These are phyloP conservation scores for Pocillopora grandis DNA, from an alignment of 92 coral and sea anemone genomes.

Conservation along the genomic window DNA sequence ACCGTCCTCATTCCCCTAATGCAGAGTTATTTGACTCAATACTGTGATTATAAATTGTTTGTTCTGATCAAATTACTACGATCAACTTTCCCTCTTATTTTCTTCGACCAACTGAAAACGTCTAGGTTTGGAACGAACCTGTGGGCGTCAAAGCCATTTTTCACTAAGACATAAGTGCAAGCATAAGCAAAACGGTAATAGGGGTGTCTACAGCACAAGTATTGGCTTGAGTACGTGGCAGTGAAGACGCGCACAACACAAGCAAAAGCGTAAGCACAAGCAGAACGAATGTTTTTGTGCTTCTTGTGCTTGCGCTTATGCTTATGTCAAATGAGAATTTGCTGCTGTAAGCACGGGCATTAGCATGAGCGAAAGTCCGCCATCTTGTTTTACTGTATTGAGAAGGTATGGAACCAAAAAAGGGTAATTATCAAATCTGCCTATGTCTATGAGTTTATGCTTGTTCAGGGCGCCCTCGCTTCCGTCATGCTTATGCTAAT, in stretches of 20 bases:
- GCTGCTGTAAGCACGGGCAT: background rate
- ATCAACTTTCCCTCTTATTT: background rate
- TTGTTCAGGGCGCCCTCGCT: background rate
- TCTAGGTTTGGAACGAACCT: background rate
- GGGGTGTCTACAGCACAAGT: background rate
- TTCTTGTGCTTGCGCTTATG: background rate
- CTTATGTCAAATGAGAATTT: background rate
- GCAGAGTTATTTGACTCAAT: background rate
- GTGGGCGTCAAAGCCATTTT: constrained; percentile 8
- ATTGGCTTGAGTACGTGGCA: background rate
- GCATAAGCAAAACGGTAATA: background rate
- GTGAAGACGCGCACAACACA: constrained; percentile 4
- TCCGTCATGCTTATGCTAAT: background rate
- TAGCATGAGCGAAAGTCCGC: background rate
- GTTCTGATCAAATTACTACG: background rate
- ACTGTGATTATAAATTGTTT: background rate
- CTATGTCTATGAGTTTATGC: background rate
- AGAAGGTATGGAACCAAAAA: background rate
- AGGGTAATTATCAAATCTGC: background rate
- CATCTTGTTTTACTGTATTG: background rate
- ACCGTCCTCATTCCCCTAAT: background rate
- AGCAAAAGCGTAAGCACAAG: background rate
- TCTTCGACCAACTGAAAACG: background rate
- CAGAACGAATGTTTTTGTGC: background rate
- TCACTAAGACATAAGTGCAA: constrained; percentile 11